Base-by-base conservation (phyloP, 2,888 invertebrate species). In the Protonemura montana region DNA sequence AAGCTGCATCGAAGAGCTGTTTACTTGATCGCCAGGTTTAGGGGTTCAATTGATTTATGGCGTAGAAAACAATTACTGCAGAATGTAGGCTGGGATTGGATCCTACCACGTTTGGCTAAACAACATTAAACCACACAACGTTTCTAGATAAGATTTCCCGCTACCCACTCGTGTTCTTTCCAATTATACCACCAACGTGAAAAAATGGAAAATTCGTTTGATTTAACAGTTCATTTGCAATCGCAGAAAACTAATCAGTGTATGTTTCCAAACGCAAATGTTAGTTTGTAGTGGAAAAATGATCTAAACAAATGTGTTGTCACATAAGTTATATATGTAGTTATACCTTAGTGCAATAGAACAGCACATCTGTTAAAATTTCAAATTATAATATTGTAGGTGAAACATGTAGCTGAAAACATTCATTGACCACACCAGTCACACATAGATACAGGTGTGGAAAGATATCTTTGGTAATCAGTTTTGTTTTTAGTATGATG, bases 21-120 rank as follows among this genome's bases (percentile, higher is more conserved):
- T 35, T 35, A 35, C 35, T 35, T 35, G 35, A 35, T 59, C 13
- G 59, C 59, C 13, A 59, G 59, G 59, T 59, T 59, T 59, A 26
- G 41, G 82, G 30, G 82, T 27, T 83, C 13, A 41, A 30, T 83
- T 83, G 82, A 83, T 83, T 83, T 83, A 83, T 42, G 3, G 35
- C 82, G 7, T 83, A 42, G 13, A 83, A 83, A 83, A 83, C 82
- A 83, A 83, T 83, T 83, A 83, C 82, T 83, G 26, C 30, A 83
- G 82, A 83, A 83, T 83, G 82, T 83, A 83, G 82, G 29, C 35
- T 83, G 41, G 41, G 30, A 30, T 25, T 27, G 29, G 13, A 27
- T 29, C 81, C 81, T 16, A 35, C 35, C 35, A 35, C 35, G 10
- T 35, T 35, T 35, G 3, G 35, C 35, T 35, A 10, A 35, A 35